Evolutionary conservation across 2,797 vertebrate genomes (phyloP).

Genomic region (Numenius phaeopus): DNA sequence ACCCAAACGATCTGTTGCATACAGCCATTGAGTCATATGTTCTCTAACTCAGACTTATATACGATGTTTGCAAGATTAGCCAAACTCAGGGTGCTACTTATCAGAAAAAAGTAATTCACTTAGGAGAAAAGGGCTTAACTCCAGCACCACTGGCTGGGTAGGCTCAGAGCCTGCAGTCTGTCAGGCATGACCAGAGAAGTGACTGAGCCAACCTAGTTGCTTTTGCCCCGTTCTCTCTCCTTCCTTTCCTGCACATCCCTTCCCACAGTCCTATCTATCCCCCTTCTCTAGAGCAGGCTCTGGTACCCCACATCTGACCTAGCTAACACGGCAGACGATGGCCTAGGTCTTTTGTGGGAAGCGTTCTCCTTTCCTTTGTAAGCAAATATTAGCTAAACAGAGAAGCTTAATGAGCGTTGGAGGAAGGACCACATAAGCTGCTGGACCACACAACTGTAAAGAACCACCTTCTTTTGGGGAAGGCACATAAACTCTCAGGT

Average conservation of each 20-base stretch:
- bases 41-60: not conserved
- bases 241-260: not conserved
- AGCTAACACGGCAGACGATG: rapidly evolving
- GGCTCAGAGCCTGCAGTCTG: not conserved
- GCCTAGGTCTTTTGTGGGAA: not conserved
- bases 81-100: not conserved
- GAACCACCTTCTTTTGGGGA: not conserved
- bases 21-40: rapidly evolving
- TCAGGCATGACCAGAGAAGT: not conserved
- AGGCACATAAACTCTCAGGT: not conserved
- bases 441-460: not conserved
- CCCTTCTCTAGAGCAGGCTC: not conserved
- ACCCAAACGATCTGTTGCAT: not conserved
- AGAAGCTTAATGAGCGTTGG: not conserved
- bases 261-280: not conserved
- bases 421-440: not conserved
- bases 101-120: not conserved
- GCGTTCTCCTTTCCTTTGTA: not conserved
- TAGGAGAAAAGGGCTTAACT: not conserved
- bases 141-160: not conserved
- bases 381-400: not conserved
- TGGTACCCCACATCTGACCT: not conserved
- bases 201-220: not conserved
- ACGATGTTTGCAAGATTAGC: not conserved
- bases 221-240: too few relatives aligned